Evolutionary conservation across 2,113 vertebrate genomes (phyloP), one percentile per base, ranked within the genome.

Genomic region (Sciurus niger): DNA sequence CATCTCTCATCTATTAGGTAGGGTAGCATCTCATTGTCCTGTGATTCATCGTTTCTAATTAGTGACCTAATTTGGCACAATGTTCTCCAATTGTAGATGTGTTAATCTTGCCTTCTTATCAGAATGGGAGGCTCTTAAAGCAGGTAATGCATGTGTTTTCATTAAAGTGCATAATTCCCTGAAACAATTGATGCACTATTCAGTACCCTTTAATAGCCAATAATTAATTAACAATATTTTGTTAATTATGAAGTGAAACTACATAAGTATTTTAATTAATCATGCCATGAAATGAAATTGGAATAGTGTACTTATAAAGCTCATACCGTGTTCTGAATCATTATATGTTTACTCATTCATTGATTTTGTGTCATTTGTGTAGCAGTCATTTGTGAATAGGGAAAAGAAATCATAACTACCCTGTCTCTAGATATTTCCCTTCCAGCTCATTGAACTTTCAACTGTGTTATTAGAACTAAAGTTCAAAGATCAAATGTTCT

Each of bases 401-500:
- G 87, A 93, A 90, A 58, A 60, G 92, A 97, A 78, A 0, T 48
- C 17, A 48, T 86, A 18, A 68, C 72, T 86, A 25, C 16, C 20
- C 0, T 53, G 9, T 96, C 58, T 51, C 8, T 13, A 77, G 58
- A 83, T 48, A 90, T 58, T 96, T 60, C 10, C 53, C 60, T 53
- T 84, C 32, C 0, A 85, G 48, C 72, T 84, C 84, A 68, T 17
- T 92, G 78, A 76, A 96, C 32, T 53, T 77, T 88, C 18, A 78
- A 60, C 32, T n/a, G 6, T 85, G n/a, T 40, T 3, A 65, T 82
- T 95, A 85, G 34, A 0, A 0, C 34, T 40, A 82, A 43, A 58
- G 65, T 90, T 97, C n/a, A 53, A 92, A 74, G 76, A 67, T n/a
- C 34, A 95, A 96, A 96, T n/a, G 43, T 30, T 95, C 8, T 68